Base-by-base conservation (phyloP, 2,113 vertebrate genomes). In the Cynoglossus semilaevis region DNA sequence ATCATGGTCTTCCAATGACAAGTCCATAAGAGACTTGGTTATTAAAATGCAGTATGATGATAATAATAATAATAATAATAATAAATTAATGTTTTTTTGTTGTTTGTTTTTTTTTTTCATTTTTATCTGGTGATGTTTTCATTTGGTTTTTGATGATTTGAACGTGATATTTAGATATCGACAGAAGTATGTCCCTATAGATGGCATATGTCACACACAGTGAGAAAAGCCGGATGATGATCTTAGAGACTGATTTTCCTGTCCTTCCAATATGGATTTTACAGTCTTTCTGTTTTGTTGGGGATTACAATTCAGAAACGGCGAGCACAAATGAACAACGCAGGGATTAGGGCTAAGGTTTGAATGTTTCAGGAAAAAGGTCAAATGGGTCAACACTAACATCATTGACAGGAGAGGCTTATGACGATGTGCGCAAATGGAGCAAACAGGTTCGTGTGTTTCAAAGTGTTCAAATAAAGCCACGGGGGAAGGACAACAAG, bases 251-350 rank as follows among this genome's bases (percentile, higher is more conserved):
- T 84, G 76, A 80, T 82, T 84, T 71, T 65, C 60, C 72, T 85
- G 84, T 80, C 69, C 59, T 54, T 74, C 62, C 85, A 87, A 89
- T 86, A 87, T 83, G 65, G 74, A 72, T 86, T 86, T 88, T 76
- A 75, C 74, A 56, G 47, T 41, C 53, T 67, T 59, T 59, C 35
- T 72, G 46, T 51, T 60, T 58, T 48, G 34, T 82, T 60, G 57
- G 57, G 60, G 64, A 67, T 67, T 72, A 73, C 62, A 77, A 15
- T 51, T 69, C 47, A 44, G 58, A 58, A 53, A 57, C 22, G 58
- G 41, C 61, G 53, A 19, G 56, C 54, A 63, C 52, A 82, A 74
- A 74, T 64, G 73, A 68, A 79, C 51, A 80, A 63, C 69, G 67
- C 44, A 51, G 18, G 59, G 66, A 87, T 85, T 79, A 78, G 42